Evolutionary conservation across 2,797 vertebrate species (phyloP).

Genomic region (Pseudopleuronectes americanus): DNA sequence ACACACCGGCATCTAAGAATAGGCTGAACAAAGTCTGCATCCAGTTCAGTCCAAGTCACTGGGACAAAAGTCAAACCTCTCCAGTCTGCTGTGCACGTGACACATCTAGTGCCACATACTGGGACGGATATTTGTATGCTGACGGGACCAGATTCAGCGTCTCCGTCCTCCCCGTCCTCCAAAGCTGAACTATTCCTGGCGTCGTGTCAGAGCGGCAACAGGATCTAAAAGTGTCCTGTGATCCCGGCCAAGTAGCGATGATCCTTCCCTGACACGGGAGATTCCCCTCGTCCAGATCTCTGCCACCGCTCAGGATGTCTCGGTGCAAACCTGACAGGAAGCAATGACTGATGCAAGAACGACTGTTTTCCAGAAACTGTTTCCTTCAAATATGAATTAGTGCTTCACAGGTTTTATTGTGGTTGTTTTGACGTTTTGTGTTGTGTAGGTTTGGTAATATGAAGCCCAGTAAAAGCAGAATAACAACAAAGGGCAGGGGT

Average conservation of each 20-base stretch:
- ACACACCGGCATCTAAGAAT: constrained; percentile 43
- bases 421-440: too few relatives aligned
- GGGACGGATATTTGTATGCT: background rate
- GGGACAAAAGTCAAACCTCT: constrained; percentile 20
- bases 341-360: too few relatives aligned
- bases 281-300: background rate
- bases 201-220: background rate
- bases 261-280: background rate
- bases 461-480: too few relatives aligned
- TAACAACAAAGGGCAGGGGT: too few relatives aligned
- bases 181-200: constrained; percentile 46
- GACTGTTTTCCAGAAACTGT: too few relatives aligned
- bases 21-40: constrained; percentile 46
- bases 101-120: background rate
- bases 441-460: too few relatives aligned
- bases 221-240: constrained; percentile 50
- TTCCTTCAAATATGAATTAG: too few relatives aligned
- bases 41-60: constrained; percentile 2
- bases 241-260: constrained; percentile 9
- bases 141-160: background rate
- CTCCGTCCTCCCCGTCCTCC: background rate
- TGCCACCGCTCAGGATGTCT: background rate
- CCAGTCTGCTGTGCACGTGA: background rate
- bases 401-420: too few relatives aligned
- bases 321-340: constrained; percentile 46